phyloP scores from a whole-genome alignment of 1,140 invertebrate species.

The Diorhabda sublineata region DNA sequence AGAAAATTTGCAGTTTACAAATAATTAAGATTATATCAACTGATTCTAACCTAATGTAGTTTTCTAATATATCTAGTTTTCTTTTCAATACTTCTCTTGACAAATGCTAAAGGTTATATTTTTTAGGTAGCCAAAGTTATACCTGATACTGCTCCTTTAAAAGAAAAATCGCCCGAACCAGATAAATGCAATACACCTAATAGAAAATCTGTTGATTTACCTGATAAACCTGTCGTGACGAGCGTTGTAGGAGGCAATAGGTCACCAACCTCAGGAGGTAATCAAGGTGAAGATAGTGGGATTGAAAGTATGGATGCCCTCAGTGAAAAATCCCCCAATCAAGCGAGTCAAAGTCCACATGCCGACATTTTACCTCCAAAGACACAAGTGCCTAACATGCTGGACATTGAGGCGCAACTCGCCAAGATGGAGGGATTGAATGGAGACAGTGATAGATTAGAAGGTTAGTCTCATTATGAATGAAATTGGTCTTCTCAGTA shows the following conservation, averaged over 20 bases:
- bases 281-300: conserved; percentile 80
- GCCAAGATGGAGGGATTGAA: conserved; percentile 62
- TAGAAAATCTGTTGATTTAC: conserved; percentile 25
- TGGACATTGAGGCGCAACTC: conserved; percentile 62
- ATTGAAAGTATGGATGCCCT: conserved; percentile 91
- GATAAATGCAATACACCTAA: conserved; percentile 43
- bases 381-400: conserved; percentile 53
- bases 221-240: conserved; percentile 21
- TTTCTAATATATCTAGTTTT: no score
- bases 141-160: conserved; percentile 7
- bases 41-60: no score
- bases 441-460: conserved; percentile 25
- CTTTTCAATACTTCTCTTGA: no score
- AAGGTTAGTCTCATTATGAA: no score
- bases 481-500: no score
- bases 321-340: conserved; percentile 78
- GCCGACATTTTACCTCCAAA: conserved; percentile 37
- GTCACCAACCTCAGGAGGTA: conserved; percentile 41
- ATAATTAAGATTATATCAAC: no score
- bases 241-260: conserved; percentile 27
- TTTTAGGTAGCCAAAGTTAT: conserved; percentile 10
- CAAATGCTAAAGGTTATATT: not conserved
- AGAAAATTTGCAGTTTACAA: no score
- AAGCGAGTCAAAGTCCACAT: conserved; percentile 58
- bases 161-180: conserved; percentile 43